Percentiles rank a stretch among this genome's conserved stretches.
Conservation (phyloP, 2,797 vertebrate species). For the Euphonia xanthogaster region DNA sequence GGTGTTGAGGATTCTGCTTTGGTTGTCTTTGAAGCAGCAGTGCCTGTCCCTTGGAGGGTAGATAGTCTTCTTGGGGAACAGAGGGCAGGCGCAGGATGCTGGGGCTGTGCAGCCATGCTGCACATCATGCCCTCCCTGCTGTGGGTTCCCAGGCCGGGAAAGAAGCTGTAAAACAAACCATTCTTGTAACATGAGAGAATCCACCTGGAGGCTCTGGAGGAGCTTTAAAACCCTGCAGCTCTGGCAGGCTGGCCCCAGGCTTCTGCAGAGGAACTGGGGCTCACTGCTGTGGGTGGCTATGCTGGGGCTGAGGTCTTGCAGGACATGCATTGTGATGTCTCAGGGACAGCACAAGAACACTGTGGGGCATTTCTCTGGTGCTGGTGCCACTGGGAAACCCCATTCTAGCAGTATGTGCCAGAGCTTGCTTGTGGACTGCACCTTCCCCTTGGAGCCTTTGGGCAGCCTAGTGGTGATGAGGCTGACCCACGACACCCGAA, state of each 20-base stretch:
- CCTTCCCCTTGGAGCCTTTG: neutral
- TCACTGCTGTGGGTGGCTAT: neutral
- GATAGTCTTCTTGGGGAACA: neutral
- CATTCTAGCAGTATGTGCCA: neutral
- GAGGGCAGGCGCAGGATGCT: neutral
- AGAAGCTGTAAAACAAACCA: conserved; percentile 9
- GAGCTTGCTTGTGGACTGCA: neutral
- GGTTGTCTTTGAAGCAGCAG: conserved; percentile 12
- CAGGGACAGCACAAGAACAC: neutral
- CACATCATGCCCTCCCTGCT: neutral
- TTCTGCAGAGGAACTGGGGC: neutral
- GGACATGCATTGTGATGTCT: fast-evolving
- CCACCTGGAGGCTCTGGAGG: conserved; percentile 35
- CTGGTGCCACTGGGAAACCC: neutral
- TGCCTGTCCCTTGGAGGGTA: neutral
- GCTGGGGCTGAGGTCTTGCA: neutral
- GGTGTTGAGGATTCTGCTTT: neutral
- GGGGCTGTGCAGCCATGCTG: neutral
- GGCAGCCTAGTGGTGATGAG: neutral
- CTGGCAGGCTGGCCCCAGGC: neutral
- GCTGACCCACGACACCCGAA: neutral
- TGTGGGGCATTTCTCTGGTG: neutral
- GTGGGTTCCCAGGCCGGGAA: neutral
- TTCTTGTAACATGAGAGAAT: conserved; percentile 59
- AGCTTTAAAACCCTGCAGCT: neutral